Conservation (phyloP, 2,888 invertebrate genomes). For the Achlya flavicornis region DNA sequence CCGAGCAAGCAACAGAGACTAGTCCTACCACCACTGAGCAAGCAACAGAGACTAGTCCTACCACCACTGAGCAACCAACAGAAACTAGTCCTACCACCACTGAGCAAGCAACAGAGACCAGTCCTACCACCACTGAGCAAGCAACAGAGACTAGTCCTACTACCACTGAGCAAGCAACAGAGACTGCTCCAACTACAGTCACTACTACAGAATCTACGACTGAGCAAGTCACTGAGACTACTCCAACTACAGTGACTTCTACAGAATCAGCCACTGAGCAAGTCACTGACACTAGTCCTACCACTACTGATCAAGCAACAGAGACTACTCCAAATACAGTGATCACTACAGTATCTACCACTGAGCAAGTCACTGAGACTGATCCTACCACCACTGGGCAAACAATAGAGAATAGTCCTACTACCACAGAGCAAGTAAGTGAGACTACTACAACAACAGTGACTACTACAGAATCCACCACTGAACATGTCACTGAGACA, state of each 20-base stretch:
- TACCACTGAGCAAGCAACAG: background rate
- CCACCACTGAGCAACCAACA: background rate
- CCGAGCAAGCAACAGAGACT: constrained; percentile 9
- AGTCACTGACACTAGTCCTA: background rate
- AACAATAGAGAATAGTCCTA: background rate
- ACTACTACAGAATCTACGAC: background rate
- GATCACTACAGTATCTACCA: constrained; percentile 7
- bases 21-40: constrained; percentile 14
- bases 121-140: background rate
- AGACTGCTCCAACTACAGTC: constrained; percentile 2
- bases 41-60: constrained; percentile 8
- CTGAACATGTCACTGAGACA: background rate
- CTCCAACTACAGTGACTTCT: background rate
- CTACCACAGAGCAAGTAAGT: background rate
- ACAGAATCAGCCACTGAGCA: background rate
- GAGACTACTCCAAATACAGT: constrained; percentile 10
- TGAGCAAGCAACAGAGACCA: background rate
- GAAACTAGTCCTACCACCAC: background rate
- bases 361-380: background rate
- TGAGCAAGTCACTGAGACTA: background rate
- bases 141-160: constrained; percentile 13
- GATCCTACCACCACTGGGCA: background rate
- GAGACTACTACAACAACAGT: background rate
- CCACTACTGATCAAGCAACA: background rate
- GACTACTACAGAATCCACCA: background rate